Evolutionary conservation across 2,113 vertebrate species (phyloP), one percentile per base, ranked within the genome.

Genomic region (Lethenteron reissneri): DNA sequence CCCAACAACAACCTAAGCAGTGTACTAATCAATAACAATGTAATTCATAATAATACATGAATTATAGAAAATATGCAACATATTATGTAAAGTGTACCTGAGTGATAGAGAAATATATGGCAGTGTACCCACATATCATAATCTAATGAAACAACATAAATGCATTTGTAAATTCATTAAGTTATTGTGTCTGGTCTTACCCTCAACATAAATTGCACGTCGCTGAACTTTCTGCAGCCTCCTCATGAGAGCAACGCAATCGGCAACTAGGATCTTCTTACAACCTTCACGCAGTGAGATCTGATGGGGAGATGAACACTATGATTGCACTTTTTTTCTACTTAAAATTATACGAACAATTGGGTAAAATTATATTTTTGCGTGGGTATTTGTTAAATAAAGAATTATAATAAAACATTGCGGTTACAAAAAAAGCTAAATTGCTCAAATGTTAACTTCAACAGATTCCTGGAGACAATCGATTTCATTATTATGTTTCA

Each of bases 211-310:
- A 75, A 95, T 82, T 2, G 88, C 91, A 80, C 84, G 89, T 84
- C 85, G 89, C 74, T 99, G 94, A 11, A 88, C 94, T 56, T 89
- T 84, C 79, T 96, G 90, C 90, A 96, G 94, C 79, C 92, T 97
- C 81, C 89, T 91, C 62, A 99, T 78, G 71, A 99, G 82, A 1
- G 89, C 91, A 19, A 97, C 80, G 1, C 89, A 97, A 77, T 99
- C 94, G 0, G 92, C 88, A 70, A 99, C 94, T 2, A 99, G 84
- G 71, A 99, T 99, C 83, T 97, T 99, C 80, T 99, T 96, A 81
- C 94, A 99, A 1, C 94, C 94, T 76, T 99, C 92, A 57, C 92
- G 81, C 73, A 97, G 80, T 60, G 96, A 79, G 77, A 99, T 99
- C 94, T 99, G 76, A 60, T 17, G 64, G 64, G 64, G 64, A 68